Base-by-base conservation (phyloP, 2,888 invertebrate genomes). In the Euproctis similis region DNA sequence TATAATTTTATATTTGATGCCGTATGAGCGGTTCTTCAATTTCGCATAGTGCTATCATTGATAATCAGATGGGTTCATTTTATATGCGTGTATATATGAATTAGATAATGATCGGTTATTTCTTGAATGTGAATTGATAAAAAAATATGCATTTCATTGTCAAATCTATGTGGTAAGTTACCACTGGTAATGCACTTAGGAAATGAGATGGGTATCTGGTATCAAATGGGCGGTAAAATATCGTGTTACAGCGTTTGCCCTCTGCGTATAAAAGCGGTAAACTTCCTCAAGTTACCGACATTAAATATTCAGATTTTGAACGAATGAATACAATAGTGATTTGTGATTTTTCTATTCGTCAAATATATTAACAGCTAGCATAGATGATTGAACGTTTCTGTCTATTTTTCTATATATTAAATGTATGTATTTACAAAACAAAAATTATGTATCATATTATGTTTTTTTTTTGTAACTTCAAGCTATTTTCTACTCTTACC, bases 141-240 rank as follows among this genome's bases (percentile, higher is more conserved):
- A n/a, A n/a, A n/a, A 60, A 61, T 59, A 52, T 66, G 63, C 66
- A 63, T 66, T 69, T 72, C 62, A 59, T 46, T 44, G 32, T 42
- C 32, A 36, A 62, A 49, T 54, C 38, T 40, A 26, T 30, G 26
- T 31, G 30, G 33, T n/a, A n/a, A n/a, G n/a, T n/a, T n/a, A n/a
- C n/a, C n/a, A n/a, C n/a, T n/a, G n/a, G n/a, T 55, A 48, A 59
- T 68, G 63, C 72, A 78, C 67, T 81, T 66, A 78, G 82, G 82
- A 84, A 82, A 82, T 81, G 77, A 82, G 66, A 58, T 56, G 36
- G 54, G 49, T 62, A 60, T 60, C 56, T 51, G 53, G 55, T 64
- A 60, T 62, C 61, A 53, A 49, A 42, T 56, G 70, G 77, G 77
- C 61, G 75, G 53, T 39, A 45, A 45, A 61, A 73, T 75, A 49